A percentile compares a stretch with the other conserved stretches of the same genome.
Evolutionary conservation across 2,797 vertebrate species (phyloP).

Genomic region (Darevskia mixta): DNA sequence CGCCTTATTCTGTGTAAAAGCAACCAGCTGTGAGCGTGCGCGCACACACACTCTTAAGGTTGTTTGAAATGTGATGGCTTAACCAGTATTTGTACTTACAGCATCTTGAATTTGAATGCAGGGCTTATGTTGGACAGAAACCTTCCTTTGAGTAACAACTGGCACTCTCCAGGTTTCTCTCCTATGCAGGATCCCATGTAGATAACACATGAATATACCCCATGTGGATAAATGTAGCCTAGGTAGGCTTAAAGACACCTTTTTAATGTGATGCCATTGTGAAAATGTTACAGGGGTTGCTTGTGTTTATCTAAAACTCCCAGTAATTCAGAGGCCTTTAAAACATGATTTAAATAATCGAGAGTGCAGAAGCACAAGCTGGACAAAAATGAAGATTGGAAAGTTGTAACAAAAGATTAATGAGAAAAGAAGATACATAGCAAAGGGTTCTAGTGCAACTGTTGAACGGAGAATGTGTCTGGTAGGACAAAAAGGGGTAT

Average conservation of each 20-base stretch:
- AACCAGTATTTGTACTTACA: neutral
- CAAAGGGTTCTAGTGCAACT: neutral
- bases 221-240: neutral
- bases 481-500: slow-evolving; percentile 65
- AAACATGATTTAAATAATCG: slow-evolving; percentile 12
- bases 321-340: slow-evolving; percentile 48
- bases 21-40: neutral
- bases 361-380: slow-evolving; percentile 37
- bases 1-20: neutral
- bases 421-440: slow-evolving; percentile 48
- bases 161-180: neutral
- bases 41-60: neutral
- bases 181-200: neutral
- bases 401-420: slow-evolving; percentile 62
- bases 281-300: slow-evolving; percentile 60
- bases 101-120: neutral
- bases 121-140: neutral
- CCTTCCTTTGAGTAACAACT: neutral
- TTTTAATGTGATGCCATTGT: slow-evolving; percentile 44
- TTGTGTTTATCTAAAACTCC: slow-evolving; percentile 37
- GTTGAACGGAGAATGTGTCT: neutral
- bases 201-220: neutral
- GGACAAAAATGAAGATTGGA: slow-evolving; percentile 46
- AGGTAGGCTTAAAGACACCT: neutral
- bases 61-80: neutral